phyloP scores from a whole-genome alignment of 2,888 invertebrate genomes.

The Adela reaumurella region DNA sequence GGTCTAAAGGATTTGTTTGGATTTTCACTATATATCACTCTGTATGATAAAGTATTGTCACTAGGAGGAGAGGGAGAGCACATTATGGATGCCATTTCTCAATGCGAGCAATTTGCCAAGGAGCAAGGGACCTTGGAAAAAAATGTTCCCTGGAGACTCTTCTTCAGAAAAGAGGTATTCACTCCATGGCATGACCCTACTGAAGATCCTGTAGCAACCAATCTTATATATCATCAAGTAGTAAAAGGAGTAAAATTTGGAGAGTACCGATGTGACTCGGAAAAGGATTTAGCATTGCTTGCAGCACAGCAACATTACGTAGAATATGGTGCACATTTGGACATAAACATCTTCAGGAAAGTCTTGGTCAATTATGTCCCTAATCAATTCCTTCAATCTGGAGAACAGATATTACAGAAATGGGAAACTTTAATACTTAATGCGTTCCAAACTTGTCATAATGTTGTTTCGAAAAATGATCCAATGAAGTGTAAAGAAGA shows the following conservation, averaged over 20 bases:
- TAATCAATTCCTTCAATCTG: conserved; percentile 64
- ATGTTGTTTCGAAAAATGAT: conserved; percentile 64
- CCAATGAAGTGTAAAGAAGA: conserved; percentile 78
- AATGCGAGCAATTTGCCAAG: conserved; percentile 93
- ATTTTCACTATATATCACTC: conserved; percentile 86
- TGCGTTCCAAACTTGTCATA: conserved; percentile 69
- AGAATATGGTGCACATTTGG: conserved; percentile 68
- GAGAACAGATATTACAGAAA: conserved; percentile 59
- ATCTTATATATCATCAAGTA: conserved; percentile 86
- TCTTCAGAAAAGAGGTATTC: conserved; percentile 86
- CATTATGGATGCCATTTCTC: conserved; percentile 93
- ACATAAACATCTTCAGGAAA: conserved; percentile 64
- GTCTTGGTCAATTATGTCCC: conserved; percentile 79
- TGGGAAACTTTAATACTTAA: conserved; percentile 73
- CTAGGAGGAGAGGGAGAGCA: conserved; percentile 87
- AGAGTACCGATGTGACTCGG: conserved; percentile 81
- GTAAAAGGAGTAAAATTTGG: conserved; percentile 86
- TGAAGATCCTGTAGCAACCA: conserved; percentile 76
- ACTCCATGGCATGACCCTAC: conserved; percentile 88
- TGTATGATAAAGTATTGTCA: conserved; percentile 88
- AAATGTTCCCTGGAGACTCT: conserved; percentile 84
- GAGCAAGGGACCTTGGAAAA: conserved; percentile 83
- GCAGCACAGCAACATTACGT: conserved; percentile 89
- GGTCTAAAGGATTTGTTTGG: conserved; percentile 80
- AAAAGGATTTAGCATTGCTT: conserved; percentile 83